Evolutionary conservation across 2,113 vertebrate species (phyloP), one percentile per base, ranked within the genome.

Genomic region (Anhinga anhinga): DNA sequence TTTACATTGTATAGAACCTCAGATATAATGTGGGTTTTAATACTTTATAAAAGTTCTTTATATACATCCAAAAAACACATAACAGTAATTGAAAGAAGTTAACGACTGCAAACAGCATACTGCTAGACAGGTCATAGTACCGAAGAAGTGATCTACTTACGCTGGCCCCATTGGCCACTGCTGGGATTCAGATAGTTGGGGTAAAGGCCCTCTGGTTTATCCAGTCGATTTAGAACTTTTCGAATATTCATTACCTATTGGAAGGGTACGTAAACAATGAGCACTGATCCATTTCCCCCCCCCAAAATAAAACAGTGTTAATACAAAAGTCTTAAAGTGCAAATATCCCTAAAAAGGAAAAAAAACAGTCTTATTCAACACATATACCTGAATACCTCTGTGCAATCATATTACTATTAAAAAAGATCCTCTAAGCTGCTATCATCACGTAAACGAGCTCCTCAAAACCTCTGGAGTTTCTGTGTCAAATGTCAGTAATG

Each of bases 151-250:
- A 86, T 71, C 30, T 95, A 99, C 99, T 99, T 98, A 99, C 99
- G 99, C 77, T 99, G 99, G 65, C 99, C 99, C 99, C 99, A 99
- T 61, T 99, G 99, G 91, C 99, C 99, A 65, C 99, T 99, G 98
- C 99, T 99, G 76, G 99, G 99, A 97, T 99, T 99, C 97, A 99
- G 98, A 87, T 99, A 99, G 98, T 99, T 99, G 55, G 99, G 99
- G 84, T 99, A 99, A 82, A 99, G 98, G 18, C 99, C 99, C 95
- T 99, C 99, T 38, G 99, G 99, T 96, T 99, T 99, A 95, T 99
- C 99, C 98, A 99, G 97, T 26, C 98, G 98, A 84, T 98, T 99
- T 19, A 99, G 98, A 32, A 99, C 99, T 97, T 98, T 99, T 56
- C 99, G 98, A 98, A 99, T 99, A 97, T 99, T 99, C 99, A 99